Evolutionary conservation across 1,140 invertebrate genomes (phyloP), one percentile per base, ranked within the genome.

Genomic region (Mylabris phalerata): DNA sequence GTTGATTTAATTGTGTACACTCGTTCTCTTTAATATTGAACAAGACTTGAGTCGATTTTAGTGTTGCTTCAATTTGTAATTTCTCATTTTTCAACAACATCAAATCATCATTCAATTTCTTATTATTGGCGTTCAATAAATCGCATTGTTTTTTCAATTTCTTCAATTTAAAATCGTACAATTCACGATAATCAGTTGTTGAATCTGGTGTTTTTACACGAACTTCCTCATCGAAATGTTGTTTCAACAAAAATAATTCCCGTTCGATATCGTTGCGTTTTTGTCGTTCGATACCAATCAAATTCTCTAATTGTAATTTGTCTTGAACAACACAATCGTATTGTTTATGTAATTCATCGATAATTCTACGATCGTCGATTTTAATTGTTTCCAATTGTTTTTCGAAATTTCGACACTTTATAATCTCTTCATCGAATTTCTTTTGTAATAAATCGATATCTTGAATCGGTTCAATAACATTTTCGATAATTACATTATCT

Each of bases 351-450:
- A 86, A 75, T 40, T 83, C 80, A 65, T 82, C 76, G 51, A 85
- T 81, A 59, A 84, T 78, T 55, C 80, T 76, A 1, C 82, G 77
- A 68, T 84, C 82, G 69, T 84, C 79, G 41, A 79, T 75, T 71
- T 83, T 77, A 10, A 79, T 77, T 7, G 78, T 70, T 10, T 13
- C 44, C 45, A 55, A 46, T 26, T 55, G 52, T 48, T 48, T 0
- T 42, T 42, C 9, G 3, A 42, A 11, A n/a, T 47, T 9, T 48
- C 47, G 9, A 55, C 42, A 40, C n/a, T 54, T 46, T 52, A 55
- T 48, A 39, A 44, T 42, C 13, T 62, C 55, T 10, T 40, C 24
- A 59, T 38, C 25, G 9, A 11, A 3, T 32, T 32, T 32, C 32
- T 32, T 32, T 32, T 32, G 32, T 32, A 32, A 32, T 32, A 66